Percentiles rank a stretch among this genome's conserved stretches.
Evolutionary conservation across 2,113 vertebrate species (phyloP).

Genomic region (Menidia beryllina): DNA sequence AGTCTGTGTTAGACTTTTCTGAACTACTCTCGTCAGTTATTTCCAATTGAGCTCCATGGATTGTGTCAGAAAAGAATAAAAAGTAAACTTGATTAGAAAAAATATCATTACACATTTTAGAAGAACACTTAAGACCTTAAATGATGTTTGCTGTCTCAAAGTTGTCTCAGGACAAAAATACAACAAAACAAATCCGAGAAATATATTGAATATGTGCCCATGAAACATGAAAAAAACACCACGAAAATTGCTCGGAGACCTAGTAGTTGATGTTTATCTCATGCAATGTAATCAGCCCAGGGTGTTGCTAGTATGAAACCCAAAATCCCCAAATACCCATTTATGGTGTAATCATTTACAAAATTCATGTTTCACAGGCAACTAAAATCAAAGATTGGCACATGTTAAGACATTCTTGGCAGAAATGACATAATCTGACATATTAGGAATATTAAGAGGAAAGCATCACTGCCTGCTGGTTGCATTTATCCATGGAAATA

Average conservation of each 20-base stretch:
- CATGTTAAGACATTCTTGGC: slow-evolving; percentile 42
- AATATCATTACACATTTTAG: too few species aligned
- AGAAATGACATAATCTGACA: too few species aligned
- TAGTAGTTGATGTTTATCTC: slow-evolving; percentile 19
- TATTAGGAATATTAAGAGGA: slow-evolving; percentile 2
- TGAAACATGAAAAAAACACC: slow-evolving; percentile 31
- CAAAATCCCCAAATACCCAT: slow-evolving; percentile 41
- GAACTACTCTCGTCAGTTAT: too few species aligned
- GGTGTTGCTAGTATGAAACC: slow-evolving; percentile 37
- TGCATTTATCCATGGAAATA: slow-evolving; percentile 38
- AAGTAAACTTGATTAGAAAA: too few species aligned
- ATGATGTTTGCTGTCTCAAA: too few species aligned
- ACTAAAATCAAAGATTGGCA: slow-evolving; percentile 39
- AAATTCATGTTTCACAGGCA: slow-evolving; percentile 53
- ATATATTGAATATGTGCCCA: too few species aligned
- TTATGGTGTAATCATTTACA: slow-evolving; percentile 26
- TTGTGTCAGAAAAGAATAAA: too few species aligned
- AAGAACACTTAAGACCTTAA: too few species aligned
- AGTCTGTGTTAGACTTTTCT: too few species aligned
- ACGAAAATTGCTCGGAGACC: slow-evolving; percentile 32
- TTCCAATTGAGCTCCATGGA: too few species aligned
- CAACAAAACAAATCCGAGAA: too few species aligned
- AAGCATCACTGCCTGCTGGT: slow-evolving; percentile 38
- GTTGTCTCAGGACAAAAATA: too few species aligned
- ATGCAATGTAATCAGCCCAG: slow-evolving; percentile 21